Conservation (phyloP, 92 coral and sea anemone genomes). For the Chrysogorgia sp. region DNA sequence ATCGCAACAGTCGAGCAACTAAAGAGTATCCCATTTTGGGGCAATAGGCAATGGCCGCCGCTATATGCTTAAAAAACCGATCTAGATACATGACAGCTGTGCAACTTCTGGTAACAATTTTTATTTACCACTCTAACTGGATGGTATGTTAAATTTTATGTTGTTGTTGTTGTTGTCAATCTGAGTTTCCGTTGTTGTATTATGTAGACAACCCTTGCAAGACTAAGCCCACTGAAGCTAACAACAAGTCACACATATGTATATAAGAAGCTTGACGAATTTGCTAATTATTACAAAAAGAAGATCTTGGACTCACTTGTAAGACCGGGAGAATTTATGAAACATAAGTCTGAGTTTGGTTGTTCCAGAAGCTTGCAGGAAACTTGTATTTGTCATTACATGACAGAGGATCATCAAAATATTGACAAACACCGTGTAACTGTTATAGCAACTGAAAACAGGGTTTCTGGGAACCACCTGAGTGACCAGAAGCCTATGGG, state of each 20-base stretch:
- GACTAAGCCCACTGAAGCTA: slow-evolving; percentile 49
- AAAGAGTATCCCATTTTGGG: background rate
- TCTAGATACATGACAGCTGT: background rate
- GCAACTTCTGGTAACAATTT: background rate
- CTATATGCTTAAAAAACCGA: background rate
- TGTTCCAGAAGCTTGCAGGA: background rate
- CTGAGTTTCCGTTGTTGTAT: background rate
- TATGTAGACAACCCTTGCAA: slow-evolving; percentile 56
- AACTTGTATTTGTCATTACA: slow-evolving; percentile 29
- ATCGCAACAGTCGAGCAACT: slow-evolving; percentile 37
- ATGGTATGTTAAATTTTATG: background rate
- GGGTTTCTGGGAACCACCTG: no score
- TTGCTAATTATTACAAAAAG: slow-evolving; percentile 57
- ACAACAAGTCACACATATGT: slow-evolving; percentile 60
- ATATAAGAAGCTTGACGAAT: slow-evolving; percentile 60
- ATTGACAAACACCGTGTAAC: slow-evolving; percentile 67
- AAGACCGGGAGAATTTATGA: slow-evolving; percentile 57
- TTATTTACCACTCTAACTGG: slow-evolving; percentile 5
- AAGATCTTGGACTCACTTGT: slow-evolving; percentile 42
- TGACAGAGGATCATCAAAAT: no score
- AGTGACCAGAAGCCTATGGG: slow-evolving; percentile 45
- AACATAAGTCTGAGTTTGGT: background rate
- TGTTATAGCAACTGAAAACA: slow-evolving; percentile 52
- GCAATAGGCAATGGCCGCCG: background rate
- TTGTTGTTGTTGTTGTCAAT: background rate